Evolutionary conservation across 1,140 invertebrate species (phyloP), one percentile per base, ranked within the genome.

Genomic region (Drosophila kurseongensis): DNA sequence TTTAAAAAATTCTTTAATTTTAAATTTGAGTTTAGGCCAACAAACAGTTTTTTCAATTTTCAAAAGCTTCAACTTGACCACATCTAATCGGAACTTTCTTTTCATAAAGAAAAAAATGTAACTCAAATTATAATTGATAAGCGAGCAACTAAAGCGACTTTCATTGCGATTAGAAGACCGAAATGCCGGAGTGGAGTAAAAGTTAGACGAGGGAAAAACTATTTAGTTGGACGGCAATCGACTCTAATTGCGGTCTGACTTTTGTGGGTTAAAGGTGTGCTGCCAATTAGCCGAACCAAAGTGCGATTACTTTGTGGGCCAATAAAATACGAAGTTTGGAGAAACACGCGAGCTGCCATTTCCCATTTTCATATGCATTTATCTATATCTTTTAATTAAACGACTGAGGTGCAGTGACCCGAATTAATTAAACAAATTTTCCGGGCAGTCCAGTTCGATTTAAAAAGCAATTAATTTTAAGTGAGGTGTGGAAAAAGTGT

Each of bases 241-340:
- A 60, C 60, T 63, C 65, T 81, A 85, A 85, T 85, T 86, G 78
- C 45, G 47, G 44, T 10, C 10, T 56, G 66, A 41, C 66, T 29
- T 47, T 55, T 48, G 50, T 69, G 80, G 82, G 82, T 75, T 65
- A 72, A 86, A 86, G 83, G 82, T 84, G 77, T 74, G 78, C 32
- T 54, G 65, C 77, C 82, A 85, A 85, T 85, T 85, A 80, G 61
- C 38, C 52, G 48, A 59, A 47, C 51, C 47, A 48, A 74, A 66
- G 63, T 78, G 77, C 32, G 62, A 80, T 80, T 83, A 67, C 61
- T 57, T 76, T 67, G 9, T 35, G 44, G 32, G 23, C 47, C 66
- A 67, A 67, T 50, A 52, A 66, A 68, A 68, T 32, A 12, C 63
- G n/a, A 68, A 67, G 27, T 38, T 18, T 51, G 38, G 36, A 32